Evolutionary conservation across 2,113 vertebrate genomes (phyloP).

Genomic region (Alosa alosa): DNA sequence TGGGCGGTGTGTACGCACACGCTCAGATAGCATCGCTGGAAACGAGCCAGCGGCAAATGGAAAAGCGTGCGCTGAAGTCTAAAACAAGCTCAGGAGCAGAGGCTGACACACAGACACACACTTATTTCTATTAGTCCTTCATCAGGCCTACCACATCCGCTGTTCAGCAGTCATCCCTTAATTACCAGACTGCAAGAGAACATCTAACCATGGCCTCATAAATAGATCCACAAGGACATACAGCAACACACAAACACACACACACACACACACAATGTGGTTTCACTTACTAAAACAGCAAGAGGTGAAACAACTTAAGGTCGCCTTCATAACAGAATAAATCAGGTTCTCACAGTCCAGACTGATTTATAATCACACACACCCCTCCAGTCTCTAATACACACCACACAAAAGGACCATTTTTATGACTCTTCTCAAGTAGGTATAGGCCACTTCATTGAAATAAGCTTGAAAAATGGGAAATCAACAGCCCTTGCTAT

Average conservation of each 20-base stretch:
- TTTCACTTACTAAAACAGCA: neutral
- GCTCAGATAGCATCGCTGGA: constrained; percentile 56
- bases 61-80: constrained; percentile 49
- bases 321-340: no score
- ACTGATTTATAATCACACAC: neutral
- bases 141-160: neutral
- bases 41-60: constrained; percentile 46
- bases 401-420: no score
- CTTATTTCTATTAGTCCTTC: neutral
- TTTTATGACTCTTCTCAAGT: constrained; percentile 45
- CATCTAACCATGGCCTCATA: neutral
- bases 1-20: constrained; percentile 47
- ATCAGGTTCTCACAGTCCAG: no score
- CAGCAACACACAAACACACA: neutral
- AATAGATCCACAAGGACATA: neutral
- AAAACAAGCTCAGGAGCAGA: constrained; percentile 8
- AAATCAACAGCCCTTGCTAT: constrained; percentile 49
- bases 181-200: neutral
- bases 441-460: constrained; percentile 41
- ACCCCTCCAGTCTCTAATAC: no score
- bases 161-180: neutral
- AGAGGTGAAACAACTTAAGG: no score
- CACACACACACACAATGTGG: neutral
- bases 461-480: constrained; percentile 52
- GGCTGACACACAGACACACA: neutral